phyloP scores from a whole-genome alignment of 2,113 vertebrate genomes.

The Passer montanus region DNA sequence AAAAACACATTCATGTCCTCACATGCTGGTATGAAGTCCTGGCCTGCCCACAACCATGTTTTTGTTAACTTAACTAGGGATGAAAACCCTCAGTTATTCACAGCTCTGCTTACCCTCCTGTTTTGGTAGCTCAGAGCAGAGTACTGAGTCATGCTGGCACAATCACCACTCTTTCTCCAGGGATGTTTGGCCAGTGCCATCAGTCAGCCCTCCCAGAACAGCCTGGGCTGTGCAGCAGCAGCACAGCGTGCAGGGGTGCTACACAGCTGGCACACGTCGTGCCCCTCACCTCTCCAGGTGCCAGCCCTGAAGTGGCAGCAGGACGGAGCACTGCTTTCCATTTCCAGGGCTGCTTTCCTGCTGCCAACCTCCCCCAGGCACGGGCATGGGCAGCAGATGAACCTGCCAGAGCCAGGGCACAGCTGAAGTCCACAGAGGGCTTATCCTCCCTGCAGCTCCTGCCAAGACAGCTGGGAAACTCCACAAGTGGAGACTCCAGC shows the following conservation, averaged over 20 bases:
- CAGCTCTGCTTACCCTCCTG: not conserved
- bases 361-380: fast-evolving
- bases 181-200: not conserved
- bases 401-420: not conserved
- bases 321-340: not conserved
- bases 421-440: not conserved
- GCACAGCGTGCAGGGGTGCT: not conserved
- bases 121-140: not conserved
- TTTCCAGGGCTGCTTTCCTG: not conserved
- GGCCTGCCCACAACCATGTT: not conserved
- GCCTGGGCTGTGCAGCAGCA: not conserved
- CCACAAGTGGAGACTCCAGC: not conserved
- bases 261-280: fast-evolving
- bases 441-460: not conserved
- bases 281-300: fast-evolving
- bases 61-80: not conserved
- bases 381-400: not conserved
- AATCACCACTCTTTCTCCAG: not conserved
- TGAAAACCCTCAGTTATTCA: not conserved
- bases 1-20: not conserved
- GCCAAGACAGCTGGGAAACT: not conserved
- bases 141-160: not conserved
- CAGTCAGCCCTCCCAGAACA: fast-evolving
- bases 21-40: fast-evolving
- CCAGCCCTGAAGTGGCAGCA: not conserved